Evolutionary conservation across 2,113 vertebrate species (phyloP).

Genomic region (Ptilonorhynchus violaceus): DNA sequence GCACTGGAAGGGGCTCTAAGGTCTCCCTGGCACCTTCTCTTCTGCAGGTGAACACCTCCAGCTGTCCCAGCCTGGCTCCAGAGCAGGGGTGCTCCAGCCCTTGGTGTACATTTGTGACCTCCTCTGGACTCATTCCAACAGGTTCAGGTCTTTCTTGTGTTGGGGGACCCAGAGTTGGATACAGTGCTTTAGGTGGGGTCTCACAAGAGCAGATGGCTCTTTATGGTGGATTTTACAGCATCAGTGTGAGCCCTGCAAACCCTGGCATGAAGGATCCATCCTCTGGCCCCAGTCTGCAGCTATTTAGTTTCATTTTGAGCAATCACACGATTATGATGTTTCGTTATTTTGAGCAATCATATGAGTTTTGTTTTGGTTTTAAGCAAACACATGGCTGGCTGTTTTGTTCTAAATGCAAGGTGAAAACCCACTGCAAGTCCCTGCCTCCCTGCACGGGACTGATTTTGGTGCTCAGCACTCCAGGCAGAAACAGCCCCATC

Average conservation of each 20-base stretch:
- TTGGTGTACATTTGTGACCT: background rate
- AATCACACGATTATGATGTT: background rate
- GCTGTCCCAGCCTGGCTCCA: background rate
- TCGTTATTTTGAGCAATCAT: background rate
- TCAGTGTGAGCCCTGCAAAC: background rate
- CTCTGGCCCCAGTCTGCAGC: background rate
- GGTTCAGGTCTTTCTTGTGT: background rate
- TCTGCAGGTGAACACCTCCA: background rate
- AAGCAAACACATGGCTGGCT: background rate
- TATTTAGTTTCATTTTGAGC: background rate
- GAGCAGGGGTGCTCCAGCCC: background rate
- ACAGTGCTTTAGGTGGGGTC: background rate
- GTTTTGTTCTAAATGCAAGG: background rate
- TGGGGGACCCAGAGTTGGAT: background rate
- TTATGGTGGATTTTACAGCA: background rate
- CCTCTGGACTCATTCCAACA: background rate
- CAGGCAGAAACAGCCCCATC: background rate
- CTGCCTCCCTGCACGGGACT: background rate
- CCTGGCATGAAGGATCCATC: background rate
- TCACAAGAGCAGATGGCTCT: background rate
- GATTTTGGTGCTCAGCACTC: background rate
- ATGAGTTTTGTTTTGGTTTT: background rate
- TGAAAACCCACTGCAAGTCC: background rate
- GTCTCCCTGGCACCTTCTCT: background rate
- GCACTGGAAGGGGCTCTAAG: background rate